phyloP scores from a whole-genome alignment of 2,797 vertebrate species.

The Acrossocheilus fasciatus region DNA sequence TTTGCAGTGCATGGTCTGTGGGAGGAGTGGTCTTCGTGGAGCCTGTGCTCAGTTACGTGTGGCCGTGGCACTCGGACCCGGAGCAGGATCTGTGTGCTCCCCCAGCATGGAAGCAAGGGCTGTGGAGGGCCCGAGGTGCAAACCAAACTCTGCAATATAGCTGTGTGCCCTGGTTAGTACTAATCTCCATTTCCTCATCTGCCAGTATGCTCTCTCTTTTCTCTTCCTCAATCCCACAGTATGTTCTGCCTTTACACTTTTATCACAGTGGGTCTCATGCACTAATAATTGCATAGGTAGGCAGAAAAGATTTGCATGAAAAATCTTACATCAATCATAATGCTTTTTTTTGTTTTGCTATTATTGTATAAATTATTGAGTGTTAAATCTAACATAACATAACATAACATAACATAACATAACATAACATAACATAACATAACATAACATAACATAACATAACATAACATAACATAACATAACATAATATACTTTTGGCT shows the following conservation, averaged over 20 bases:
- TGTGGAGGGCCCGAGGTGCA: conserved; percentile 88
- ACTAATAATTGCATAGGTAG: neutral
- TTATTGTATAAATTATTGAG: neutral
- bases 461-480: no score
- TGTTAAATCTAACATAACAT: neutral
- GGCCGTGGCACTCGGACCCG: conserved; percentile 91
- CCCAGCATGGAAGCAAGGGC: conserved; percentile 79
- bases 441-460: no score
- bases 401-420: neutral
- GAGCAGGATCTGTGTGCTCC: conserved; percentile 87
- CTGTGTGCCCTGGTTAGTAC: conserved; percentile 93
- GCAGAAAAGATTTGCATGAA: neutral
- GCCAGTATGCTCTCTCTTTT: conserved; percentile 17
- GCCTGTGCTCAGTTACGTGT: conserved; percentile 95
- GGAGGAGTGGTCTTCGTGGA: conserved; percentile 95
- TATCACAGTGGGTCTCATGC: conserved; percentile 24
- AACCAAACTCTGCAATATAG: conserved; percentile 95
- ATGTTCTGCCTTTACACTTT: neutral
- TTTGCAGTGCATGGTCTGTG: conserved; percentile 92
- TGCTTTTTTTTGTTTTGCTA: neutral
- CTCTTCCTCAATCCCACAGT: conserved; percentile 4
- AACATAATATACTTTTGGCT: no score
- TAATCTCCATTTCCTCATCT: conserved; percentile 68
- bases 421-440: no score
- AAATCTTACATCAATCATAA: neutral